Base-by-base conservation (phyloP, 2,888 invertebrate genomes). In the Oligia fasciuncula region DNA sequence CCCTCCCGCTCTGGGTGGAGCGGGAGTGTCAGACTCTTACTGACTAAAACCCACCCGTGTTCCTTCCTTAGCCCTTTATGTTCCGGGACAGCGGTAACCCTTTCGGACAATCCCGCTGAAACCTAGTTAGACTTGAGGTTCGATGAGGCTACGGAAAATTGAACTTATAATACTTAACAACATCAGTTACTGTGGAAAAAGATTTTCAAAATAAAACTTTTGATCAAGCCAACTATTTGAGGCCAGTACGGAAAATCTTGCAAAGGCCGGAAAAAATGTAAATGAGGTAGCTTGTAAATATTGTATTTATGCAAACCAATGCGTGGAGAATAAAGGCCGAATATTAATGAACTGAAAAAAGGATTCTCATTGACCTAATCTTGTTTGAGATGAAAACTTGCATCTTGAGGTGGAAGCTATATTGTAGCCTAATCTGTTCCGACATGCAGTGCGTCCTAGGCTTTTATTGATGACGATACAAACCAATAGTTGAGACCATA, bases 231-330 rank as follows among this genome's bases (percentile, higher is more conserved):
- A 2, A 40, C 19, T 67, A n/a, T n/a, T n/a, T n/a, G 14, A 19
- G 35, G 51, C 79, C 72, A 51, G 29, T 68, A n/a, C 49, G 46
- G 54, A 35, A 54, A 77, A 23, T 73, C 13, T 13, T 6, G n/a
- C n/a, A 62, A 14, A 29, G 29, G 29, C 29, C 29, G 62, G 29
- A 29, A 14, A 1, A 62, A 62, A 62, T 62, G 29, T 14, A 29
- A 29, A 62, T 62, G 6, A 29, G 29, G 62, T 62, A 62, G 13
- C 69, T 70, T 72, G 43, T 62, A 73, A 75, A 73, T 76, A 65
- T 68, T 67, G 23, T 69, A 72, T 83, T 79, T 73, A 80, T 80
- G 71, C 63, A 83, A 82, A 78, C 23, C n/a, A 76, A 60, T 86
- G 66, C 51, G 19, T 70, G n/a, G 68, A 66, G 63, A 78, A 63